Evolutionary conservation across 2,113 vertebrate species (phyloP), one percentile per base, ranked within the genome.

Genomic region (Gasterosteus nipponicus): DNA sequence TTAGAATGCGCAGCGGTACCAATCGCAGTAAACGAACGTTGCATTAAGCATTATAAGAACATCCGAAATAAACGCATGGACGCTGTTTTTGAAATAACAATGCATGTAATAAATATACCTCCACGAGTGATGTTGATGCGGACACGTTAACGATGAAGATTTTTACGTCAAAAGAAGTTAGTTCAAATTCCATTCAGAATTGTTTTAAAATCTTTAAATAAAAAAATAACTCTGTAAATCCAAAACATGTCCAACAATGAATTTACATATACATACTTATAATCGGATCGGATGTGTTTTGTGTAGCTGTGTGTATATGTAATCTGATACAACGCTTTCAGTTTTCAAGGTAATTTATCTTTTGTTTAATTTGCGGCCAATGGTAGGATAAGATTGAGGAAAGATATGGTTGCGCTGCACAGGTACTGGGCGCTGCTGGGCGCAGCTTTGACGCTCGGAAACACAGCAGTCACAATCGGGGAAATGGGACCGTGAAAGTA

Each of bases 401-500:
- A 39, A n/a, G 22, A 29, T 0, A 2, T 6, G 1, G 22, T 10
- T 16, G 18, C 11, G 26, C 19, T 59, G 4, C 35, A 18, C 12
- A 35, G 35, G 10, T 12, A 8, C 11, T 62, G 5, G 3, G 38
- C 39, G 60, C n/a, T 26, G n/a, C 38, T 19, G 29, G 1, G 57
- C 58, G 90, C 91, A 92, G 78, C 61, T 82, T 62, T 86, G 87
- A 92, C 59, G 0, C 82, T 53, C 89, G 38, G 35, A 29, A 89
- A 83, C 60, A 64, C 64, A 46, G 1, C 16, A 76, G 66, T 8
- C 42, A 65, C 77, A 84, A 83, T 90, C 90, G 92, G 92, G 92
- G 92, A 92, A 89, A 94, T 94, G 93, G 93, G 89, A 93, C 86
- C 91, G 82, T 94, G 92, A 94, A 92, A 95, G 95, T 95, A 99